Percentiles rank a stretch among this genome's conserved stretches.
Evolutionary conservation across 1,140 invertebrate species (phyloP).

Genomic region (Drosophila biarmipes): DNA sequence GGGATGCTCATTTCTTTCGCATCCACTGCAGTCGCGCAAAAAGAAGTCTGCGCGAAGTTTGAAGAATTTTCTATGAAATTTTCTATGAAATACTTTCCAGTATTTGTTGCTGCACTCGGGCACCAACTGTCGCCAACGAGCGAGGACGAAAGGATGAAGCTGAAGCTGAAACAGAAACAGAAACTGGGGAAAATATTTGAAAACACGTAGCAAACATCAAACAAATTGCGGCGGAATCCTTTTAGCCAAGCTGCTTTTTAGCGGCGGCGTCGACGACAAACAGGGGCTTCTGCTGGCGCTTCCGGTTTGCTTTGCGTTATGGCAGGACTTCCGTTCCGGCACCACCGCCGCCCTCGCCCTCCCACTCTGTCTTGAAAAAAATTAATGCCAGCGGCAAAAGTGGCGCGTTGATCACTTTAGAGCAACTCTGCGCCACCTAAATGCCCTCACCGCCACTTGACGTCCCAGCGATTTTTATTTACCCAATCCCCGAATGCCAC

Average conservation of each 20-base stretch:
- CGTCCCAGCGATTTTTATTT: conserved; percentile 43
- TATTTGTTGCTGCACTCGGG: conserved; percentile 46
- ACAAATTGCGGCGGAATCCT: conserved; percentile 80
- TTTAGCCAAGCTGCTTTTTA: conserved; percentile 74
- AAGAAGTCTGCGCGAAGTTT: conserved; percentile 18
- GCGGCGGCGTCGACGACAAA: conserved; percentile 47
- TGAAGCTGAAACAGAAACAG: conserved; percentile 40
- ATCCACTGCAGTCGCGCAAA: conserved; percentile 15
- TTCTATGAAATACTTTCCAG: conserved; percentile 36
- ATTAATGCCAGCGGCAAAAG: conserved; percentile 81
- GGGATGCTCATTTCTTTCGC: conserved; percentile 39
- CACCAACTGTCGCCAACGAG: conserved; percentile 58
- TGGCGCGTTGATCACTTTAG: conserved; percentile 69
- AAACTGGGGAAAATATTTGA: conserved; percentile 69
- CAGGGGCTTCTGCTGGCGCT: conserved; percentile 69
- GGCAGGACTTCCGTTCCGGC: conserved; percentile 63
- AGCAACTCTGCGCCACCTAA: conserved; percentile 40
- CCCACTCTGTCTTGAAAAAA: conserved; percentile 10
- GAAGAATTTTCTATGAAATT: conserved; percentile 56
- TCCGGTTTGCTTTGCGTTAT: conserved; percentile 76
- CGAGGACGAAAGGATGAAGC: conserved; percentile 16
- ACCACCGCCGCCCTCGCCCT: background rate
- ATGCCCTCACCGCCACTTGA: conserved; percentile 50
- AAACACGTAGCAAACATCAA: conserved; percentile 82
- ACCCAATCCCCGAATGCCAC: conserved; percentile 43